Evolutionary conservation across 2,113 vertebrate genomes (phyloP).

Genomic region (Campylorhamphus procurvoides): DNA sequence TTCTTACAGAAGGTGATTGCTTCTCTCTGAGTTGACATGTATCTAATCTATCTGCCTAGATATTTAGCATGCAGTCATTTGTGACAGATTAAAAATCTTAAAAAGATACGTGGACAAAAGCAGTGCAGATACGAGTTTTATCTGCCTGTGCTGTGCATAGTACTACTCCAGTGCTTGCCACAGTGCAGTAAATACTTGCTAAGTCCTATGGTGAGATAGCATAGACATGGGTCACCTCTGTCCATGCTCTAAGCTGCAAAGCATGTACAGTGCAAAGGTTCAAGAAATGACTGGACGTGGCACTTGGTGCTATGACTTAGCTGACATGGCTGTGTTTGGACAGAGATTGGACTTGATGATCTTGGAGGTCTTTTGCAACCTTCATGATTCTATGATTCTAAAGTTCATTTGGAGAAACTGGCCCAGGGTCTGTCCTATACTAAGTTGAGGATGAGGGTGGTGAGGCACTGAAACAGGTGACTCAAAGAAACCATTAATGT

Average conservation of each 20-base stretch:
- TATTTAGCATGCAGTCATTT: not conserved
- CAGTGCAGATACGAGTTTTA: not conserved
- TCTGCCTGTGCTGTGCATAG: not conserved
- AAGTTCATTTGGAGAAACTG: not conserved
- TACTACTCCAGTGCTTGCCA: not conserved
- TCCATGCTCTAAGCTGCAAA: accelerated
- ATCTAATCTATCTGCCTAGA: not conserved
- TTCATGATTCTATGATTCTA: not conserved
- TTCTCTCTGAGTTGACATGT: not conserved
- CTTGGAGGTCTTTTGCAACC: not conserved
- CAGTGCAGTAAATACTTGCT: not conserved
- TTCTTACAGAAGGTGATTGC: not conserved
- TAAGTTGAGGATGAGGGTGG: not conserved
- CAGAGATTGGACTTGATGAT: not conserved
- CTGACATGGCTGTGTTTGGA: accelerated
- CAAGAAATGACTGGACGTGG: not conserved
- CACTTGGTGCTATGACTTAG: not conserved
- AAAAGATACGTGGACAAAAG: not conserved
- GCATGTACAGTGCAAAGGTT: not conserved
- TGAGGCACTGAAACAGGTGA: not conserved
- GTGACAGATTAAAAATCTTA: not conserved
- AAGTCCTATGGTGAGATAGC: not conserved
- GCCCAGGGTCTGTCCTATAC: not conserved
- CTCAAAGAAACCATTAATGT: accelerated
- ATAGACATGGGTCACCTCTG: not conserved